Evolutionary conservation across 2,113 vertebrate genomes (phyloP).

Genomic region (Daubentonia madagascariensis): DNA sequence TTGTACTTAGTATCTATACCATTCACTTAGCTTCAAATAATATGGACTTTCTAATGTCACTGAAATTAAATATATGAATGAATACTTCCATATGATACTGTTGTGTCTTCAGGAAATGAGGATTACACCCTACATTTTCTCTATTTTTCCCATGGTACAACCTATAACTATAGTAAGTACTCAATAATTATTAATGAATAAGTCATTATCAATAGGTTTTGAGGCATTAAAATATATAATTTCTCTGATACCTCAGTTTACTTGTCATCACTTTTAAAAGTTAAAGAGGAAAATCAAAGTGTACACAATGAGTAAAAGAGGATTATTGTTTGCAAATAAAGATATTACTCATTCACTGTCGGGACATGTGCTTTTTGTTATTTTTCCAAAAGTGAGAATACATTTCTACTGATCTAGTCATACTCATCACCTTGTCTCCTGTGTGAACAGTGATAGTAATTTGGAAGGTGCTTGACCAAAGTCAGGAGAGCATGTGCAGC

Average conservation of each 20-base stretch:
- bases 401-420: background rate
- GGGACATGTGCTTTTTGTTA: background rate
- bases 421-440: background rate
- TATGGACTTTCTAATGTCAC: background rate
- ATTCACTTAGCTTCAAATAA: background rate
- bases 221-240: background rate
- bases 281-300: background rate
- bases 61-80: background rate
- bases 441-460: background rate
- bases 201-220: background rate
- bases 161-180: background rate
- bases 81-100: background rate
- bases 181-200: background rate
- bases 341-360: background rate
- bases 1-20: background rate
- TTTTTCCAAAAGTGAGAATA: background rate
- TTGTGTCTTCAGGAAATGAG: background rate
- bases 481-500: background rate
- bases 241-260: background rate
- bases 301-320: background rate
- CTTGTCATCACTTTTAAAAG: background rate
- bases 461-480: background rate
- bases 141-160: background rate
- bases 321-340: background rate
- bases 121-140: background rate